Evolutionary conservation across 2,888 invertebrate species (phyloP).

Genomic region (Scaptomyza tumidula): DNA sequence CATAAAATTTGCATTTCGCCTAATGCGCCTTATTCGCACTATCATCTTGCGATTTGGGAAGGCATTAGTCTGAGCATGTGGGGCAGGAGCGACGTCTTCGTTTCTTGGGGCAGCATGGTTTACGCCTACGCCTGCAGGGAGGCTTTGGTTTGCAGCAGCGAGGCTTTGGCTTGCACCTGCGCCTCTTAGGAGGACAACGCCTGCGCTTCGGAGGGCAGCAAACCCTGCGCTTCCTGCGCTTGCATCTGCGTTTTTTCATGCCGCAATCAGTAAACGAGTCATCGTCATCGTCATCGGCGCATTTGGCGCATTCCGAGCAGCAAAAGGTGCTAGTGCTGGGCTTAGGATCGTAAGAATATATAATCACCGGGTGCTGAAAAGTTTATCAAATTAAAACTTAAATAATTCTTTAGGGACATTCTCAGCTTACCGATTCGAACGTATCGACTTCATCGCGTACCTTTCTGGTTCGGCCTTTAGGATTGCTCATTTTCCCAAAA

Average conservation of each 20-base stretch:
- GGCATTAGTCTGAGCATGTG: not conserved
- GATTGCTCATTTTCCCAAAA: not conserved
- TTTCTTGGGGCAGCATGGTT: not conserved
- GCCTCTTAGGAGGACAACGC: no score
- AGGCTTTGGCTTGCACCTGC: not conserved
- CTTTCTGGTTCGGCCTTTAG: not conserved
- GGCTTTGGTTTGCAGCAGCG: no score
- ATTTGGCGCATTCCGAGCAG: not conserved
- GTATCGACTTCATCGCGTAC: not conserved
- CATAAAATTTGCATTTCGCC: not conserved
- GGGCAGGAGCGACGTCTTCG: not conserved
- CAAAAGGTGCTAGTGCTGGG: not conserved
- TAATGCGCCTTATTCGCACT: not conserved
- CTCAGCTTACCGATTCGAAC: not conserved
- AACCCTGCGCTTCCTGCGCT: not conserved
- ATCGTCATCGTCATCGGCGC: no score
- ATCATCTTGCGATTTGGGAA: not conserved
- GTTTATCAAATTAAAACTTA: not conserved
- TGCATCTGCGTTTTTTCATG: not conserved
- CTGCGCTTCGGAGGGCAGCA: not conserved
- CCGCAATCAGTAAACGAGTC: not conserved
- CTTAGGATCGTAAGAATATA: not conserved
- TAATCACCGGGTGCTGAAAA: not conserved
- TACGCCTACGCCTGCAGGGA: not conserved
- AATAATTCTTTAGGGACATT: no score